phyloP scores from a whole-genome alignment of 1,140 invertebrate species.

The Hyposmocoma kahamanoa region DNA sequence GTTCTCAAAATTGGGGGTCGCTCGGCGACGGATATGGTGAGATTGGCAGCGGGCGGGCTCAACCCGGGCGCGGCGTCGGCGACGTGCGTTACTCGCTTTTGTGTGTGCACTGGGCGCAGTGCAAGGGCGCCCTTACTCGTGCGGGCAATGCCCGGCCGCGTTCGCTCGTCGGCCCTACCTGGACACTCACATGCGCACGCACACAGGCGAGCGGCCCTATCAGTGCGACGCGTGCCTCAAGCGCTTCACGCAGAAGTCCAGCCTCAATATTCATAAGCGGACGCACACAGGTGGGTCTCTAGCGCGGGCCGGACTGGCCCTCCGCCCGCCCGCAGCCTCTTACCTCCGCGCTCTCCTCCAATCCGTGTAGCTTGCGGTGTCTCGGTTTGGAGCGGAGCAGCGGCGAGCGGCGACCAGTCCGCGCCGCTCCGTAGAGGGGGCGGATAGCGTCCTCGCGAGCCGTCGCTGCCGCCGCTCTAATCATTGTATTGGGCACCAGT shows the following conservation, averaged over 20 bases:
- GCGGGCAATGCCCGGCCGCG: conserved; percentile 80
- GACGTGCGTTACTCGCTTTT: conserved; percentile 73
- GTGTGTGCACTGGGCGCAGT: conserved; percentile 73
- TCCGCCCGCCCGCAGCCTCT: conserved; percentile 47
- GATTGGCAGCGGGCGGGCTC: conserved; percentile 45
- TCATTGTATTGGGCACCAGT: conserved; percentile 71
- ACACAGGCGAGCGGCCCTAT: conserved; percentile 83
- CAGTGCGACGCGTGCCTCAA: conserved; percentile 81
- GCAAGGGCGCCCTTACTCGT: conserved; percentile 77
- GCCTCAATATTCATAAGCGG: conserved; percentile 83
- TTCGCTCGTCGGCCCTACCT: conserved; percentile 80
- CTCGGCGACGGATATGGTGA: conserved; percentile 18
- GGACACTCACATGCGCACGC: conserved; percentile 84
- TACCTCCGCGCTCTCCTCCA: conserved; percentile 39
- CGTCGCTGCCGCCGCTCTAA: conserved; percentile 62
- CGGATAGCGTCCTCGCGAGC: conserved; percentile 54
- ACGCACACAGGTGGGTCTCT: conserved; percentile 79
- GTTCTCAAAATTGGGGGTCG: conserved; percentile 27
- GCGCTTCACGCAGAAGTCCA: conserved; percentile 81
- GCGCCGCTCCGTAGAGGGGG: conserved; percentile 63
- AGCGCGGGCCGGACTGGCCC: conserved; percentile 59
- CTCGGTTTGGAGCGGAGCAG: conserved; percentile 57
- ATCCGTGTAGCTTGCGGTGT: conserved; percentile 23
- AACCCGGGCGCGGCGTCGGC: conserved; percentile 38
- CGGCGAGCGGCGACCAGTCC: conserved; percentile 65